Percentiles rank a stretch among this genome's conserved stretches.
These are phyloP conservation scores for Perca schrenkii DNA, from an alignment of 2,113 vertebrate genomes.

Conservation along the genomic window DNA sequence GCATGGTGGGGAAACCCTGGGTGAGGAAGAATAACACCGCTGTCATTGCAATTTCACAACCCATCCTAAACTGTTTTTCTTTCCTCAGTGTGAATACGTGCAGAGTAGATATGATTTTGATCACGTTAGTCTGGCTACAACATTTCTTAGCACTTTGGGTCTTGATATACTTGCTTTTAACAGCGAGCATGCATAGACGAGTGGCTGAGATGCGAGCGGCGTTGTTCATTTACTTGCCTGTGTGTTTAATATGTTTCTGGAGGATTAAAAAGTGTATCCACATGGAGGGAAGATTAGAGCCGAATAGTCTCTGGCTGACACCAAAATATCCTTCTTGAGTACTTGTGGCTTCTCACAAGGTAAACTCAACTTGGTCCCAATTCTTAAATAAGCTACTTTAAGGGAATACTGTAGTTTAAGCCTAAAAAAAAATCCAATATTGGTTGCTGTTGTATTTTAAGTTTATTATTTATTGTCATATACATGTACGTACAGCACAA, in stretches of 20 bases:
- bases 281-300: neutral
- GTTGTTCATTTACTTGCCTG: neutral
- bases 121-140: neutral
- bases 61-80: slow-evolving; percentile 12
- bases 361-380: neutral
- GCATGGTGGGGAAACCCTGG: slow-evolving; percentile 45
- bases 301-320: neutral
- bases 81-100: neutral
- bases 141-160: neutral
- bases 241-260: neutral
- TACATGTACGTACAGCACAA: too few relatives aligned
- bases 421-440: neutral
- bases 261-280: neutral
- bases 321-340: neutral
- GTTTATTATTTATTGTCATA: too few relatives aligned
- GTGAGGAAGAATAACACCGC: slow-evolving; percentile 46
- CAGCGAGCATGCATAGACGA: neutral
- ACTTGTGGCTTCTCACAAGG: neutral
- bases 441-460: too few relatives aligned
- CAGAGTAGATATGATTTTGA: slow-evolving; percentile 21
- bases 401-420: neutral
- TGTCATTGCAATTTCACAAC: slow-evolving; percentile 55
- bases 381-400: neutral
- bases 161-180: neutral
- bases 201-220: neutral